phyloP scores from a whole-genome alignment of 1,140 invertebrate genomes.

The Anoplolepis gracilipes region DNA sequence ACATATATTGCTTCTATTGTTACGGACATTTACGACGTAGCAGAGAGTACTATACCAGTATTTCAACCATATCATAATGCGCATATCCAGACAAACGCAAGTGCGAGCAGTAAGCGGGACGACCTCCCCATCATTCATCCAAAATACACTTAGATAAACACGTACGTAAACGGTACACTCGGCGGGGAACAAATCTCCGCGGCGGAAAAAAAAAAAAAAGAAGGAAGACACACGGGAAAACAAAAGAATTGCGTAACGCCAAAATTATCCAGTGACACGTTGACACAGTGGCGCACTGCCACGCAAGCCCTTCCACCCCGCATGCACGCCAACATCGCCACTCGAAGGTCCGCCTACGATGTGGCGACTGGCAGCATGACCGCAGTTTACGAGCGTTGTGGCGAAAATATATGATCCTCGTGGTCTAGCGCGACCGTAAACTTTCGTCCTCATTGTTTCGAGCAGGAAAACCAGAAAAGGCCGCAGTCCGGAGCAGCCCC shows the following conservation, averaged over 20 bases:
- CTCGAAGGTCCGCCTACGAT: conserved; percentile 48
- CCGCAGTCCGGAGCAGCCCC: conserved; percentile 19
- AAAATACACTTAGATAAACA: conserved; percentile 60
- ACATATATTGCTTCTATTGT: background rate
- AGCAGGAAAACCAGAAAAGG: conserved; percentile 74
- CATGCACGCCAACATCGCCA: background rate
- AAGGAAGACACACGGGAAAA: background rate
- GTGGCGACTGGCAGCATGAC: conserved; percentile 74
- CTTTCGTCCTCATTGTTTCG: conserved; percentile 82
- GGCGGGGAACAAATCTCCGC: conserved; percentile 45
- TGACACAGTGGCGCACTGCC: conserved; percentile 64
- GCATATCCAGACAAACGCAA: conserved; percentile 31
- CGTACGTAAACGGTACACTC: conserved; percentile 23
- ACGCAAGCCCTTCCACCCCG: conserved; percentile 17
- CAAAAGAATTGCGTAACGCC: conserved; percentile 42
- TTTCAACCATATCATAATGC: conserved; percentile 49
- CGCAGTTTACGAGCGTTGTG: conserved; percentile 80
- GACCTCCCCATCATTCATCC: conserved; percentile 49
- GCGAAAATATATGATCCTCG: conserved; percentile 82
- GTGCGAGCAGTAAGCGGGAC: conserved; percentile 30
- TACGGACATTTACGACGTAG: background rate
- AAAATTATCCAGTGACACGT: conserved; percentile 61
- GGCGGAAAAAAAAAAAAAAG: conserved; percentile 1
- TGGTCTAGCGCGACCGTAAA: conserved; percentile 79
- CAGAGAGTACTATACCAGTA: conserved; percentile 4